phyloP scores from a whole-genome alignment of 2,888 invertebrate genomes.

The Sturmia bella region DNA sequence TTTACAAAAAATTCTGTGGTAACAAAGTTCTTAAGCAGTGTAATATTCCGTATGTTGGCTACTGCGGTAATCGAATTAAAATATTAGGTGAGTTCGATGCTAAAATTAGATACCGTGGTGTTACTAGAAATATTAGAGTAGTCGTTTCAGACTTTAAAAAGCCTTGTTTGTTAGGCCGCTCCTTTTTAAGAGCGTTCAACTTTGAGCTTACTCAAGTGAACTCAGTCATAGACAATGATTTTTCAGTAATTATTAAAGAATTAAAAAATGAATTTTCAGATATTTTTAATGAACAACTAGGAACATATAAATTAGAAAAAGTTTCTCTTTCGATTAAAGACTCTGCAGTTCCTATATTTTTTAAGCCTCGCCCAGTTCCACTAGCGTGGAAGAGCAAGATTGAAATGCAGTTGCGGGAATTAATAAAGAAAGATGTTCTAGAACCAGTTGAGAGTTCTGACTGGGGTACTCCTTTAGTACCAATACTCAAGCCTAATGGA shows the following conservation, averaged over 20 bases:
- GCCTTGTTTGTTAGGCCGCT: neutral
- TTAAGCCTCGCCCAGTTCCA: neutral
- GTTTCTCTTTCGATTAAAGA: constrained; percentile 25
- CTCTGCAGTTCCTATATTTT: constrained; percentile 27
- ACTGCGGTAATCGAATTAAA: constrained; percentile 13
- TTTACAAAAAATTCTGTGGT: constrained; percentile 21
- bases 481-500: constrained; percentile 11
- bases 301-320: constrained; percentile 21
- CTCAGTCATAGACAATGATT: constrained; percentile 19
- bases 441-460: too few species aligned
- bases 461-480: neutral
- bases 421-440: too few species aligned
- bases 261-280: constrained; percentile 47
- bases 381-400: too few species aligned
- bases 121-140: constrained; percentile 23
- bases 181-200: constrained; percentile 31
- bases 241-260: constrained; percentile 3
- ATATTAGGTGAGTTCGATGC: constrained; percentile 15
- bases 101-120: neutral
- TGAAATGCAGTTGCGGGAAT: too few species aligned
- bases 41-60: constrained; percentile 32
- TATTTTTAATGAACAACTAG: constrained; percentile 39
- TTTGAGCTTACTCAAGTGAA: constrained; percentile 59
- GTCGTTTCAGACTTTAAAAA: constrained; percentile 21
- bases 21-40: constrained; percentile 28